These are phyloP conservation scores for Periphyllus acericola DNA, from an alignment of 2,888 invertebrate genomes.

Conservation along the genomic window DNA sequence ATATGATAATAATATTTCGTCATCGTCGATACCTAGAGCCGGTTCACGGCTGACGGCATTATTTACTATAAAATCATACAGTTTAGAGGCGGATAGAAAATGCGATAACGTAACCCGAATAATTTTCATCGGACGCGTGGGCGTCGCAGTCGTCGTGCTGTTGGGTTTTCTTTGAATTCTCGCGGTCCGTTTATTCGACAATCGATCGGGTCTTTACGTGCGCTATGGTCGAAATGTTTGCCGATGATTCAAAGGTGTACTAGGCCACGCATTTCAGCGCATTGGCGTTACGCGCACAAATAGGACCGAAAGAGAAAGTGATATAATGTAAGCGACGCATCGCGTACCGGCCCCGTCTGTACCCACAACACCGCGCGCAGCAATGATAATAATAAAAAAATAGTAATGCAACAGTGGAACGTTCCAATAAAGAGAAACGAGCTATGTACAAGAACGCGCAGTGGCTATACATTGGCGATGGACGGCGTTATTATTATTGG, in stretches of 20 bases:
- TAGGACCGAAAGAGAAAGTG: constrained; percentile 50
- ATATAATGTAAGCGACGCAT: background rate
- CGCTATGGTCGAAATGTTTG: background rate
- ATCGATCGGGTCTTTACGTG: background rate
- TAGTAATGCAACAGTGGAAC: background rate
- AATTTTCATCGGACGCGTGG: too few relatives aligned
- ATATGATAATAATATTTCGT: too few relatives aligned
- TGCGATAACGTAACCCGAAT: too few relatives aligned
- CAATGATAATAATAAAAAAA: constrained; percentile 13
- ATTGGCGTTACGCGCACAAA: background rate
- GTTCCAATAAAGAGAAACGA: constrained; percentile 34
- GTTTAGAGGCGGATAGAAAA: too few relatives aligned
- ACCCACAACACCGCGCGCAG: background rate
- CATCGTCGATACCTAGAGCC: too few relatives aligned
- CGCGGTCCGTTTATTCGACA: too few relatives aligned
- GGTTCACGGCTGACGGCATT: too few relatives aligned
- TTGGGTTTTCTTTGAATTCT: too few relatives aligned
- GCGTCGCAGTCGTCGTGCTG: too few relatives aligned
- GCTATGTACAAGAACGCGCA: background rate
- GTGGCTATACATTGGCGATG: too few relatives aligned
- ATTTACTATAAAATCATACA: too few relatives aligned
- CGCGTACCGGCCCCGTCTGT: background rate
- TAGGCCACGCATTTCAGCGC: constrained; percentile 29
- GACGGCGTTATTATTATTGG: background rate
- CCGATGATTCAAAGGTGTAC: constrained; percentile 26